Percentiles rank a stretch among this genome's conserved stretches.
Evolutionary conservation across 2,797 vertebrate species (phyloP).

Genomic region (Linurgus olivaceus): DNA sequence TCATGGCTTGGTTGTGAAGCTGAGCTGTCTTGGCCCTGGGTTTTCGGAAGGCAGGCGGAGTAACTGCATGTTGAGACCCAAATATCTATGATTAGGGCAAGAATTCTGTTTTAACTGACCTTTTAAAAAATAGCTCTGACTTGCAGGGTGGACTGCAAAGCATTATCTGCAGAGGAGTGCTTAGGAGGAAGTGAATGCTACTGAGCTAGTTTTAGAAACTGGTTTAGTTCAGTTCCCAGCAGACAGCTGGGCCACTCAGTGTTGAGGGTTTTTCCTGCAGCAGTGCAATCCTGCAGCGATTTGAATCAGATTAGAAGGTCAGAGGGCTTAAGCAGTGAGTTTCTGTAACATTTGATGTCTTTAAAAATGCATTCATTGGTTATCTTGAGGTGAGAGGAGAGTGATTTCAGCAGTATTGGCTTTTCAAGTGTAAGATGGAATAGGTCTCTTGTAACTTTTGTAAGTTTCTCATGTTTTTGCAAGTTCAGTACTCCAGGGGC

Average conservation of each 20-base stretch:
- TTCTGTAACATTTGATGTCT: not conserved
- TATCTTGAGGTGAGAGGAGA: not conserved
- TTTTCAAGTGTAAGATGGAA: not conserved
- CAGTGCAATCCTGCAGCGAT: not conserved
- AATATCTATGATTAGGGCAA: not conserved
- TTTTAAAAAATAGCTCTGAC: not conserved
- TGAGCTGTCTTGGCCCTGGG: not conserved
- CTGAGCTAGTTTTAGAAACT: conserved; percentile 43
- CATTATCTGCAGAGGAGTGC: not conserved
- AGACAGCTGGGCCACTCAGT: not conserved
- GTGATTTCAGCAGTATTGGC: not conserved
- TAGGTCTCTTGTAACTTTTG: not conserved
- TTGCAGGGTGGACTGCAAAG: not conserved
- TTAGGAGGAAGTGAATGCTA: conserved; percentile 31
- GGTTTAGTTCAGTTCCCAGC: conserved; percentile 35
- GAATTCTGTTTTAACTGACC: not conserved
- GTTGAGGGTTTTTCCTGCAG: not conserved
- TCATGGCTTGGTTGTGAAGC: not conserved
- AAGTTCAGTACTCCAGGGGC: not conserved
- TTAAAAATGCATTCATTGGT: not conserved
- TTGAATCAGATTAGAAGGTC: not conserved
- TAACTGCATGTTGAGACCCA: not conserved
- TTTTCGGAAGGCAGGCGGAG: not conserved
- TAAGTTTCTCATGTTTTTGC: not conserved
- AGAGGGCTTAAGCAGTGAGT: not conserved